A percentile compares a stretch with the other conserved stretches of the same genome.
Evolutionary conservation across 2,888 invertebrate genomes (phyloP).

Genomic region (Kuschelorhynchus macadamiae): DNA sequence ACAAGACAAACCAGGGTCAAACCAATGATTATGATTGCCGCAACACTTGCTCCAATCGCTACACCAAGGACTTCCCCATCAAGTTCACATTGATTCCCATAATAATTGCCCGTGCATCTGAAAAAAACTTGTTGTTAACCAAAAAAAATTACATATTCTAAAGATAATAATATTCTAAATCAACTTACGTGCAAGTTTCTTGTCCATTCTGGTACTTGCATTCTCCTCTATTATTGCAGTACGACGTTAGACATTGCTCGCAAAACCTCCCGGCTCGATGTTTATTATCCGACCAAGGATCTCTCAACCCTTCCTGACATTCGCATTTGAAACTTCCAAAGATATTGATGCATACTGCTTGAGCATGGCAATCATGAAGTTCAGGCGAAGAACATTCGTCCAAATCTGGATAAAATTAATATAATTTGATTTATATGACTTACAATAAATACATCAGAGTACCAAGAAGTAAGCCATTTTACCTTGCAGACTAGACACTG

Average conservation of each 20-base stretch:
- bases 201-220: conserved; percentile 84
- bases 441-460: no score
- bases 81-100: conserved; percentile 90
- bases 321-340: conserved; percentile 88
- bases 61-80: conserved; percentile 94
- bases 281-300: conserved; percentile 79
- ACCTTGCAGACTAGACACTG: conserved; percentile 83
- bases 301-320: conserved; percentile 83
- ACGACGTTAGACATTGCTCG: conserved; percentile 81
- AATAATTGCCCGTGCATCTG: conserved; percentile 89
- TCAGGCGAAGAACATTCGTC: conserved; percentile 89
- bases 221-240: conserved; percentile 88
- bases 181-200: conserved; percentile 81
- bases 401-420: conserved; percentile 76
- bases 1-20: conserved; percentile 88
- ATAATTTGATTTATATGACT: no score
- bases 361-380: conserved; percentile 86
- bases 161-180: no score
- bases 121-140: conserved; percentile 47
- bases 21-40: conserved; percentile 90
- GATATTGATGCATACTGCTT: conserved; percentile 84
- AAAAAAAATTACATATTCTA: no score
- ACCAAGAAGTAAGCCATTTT: no score
- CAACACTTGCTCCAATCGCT: conserved; percentile 90
- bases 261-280: conserved; percentile 82